Percentiles rank a stretch among this genome's conserved stretches.
Conservation (phyloP, 2,888 invertebrate genomes). For the Smittia sp. region DNA sequence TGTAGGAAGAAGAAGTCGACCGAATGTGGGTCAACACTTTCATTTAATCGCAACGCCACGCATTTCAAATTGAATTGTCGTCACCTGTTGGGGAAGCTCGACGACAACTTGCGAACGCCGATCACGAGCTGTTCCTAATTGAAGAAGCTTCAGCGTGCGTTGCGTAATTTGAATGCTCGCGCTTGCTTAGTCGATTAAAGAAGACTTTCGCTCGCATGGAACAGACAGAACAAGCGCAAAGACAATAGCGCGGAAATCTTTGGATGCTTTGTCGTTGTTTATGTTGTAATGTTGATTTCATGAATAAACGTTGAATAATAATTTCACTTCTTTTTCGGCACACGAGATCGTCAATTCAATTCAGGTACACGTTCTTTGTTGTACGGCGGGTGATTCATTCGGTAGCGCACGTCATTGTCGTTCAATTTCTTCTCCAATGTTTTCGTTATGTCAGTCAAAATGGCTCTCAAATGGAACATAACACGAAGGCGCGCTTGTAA, state of each 20-base stretch:
- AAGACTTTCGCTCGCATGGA: not conserved
- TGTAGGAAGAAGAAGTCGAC: not conserved
- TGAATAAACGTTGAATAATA: slow-evolving; percentile 17
- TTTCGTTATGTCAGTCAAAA: not conserved
- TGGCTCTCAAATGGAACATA: slow-evolving; percentile 23
- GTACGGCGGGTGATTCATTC: slow-evolving; percentile 12
- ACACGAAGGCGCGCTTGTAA: not conserved
- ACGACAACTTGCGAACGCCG: not conserved
- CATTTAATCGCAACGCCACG: slow-evolving; percentile 31
- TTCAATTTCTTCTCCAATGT: not conserved
- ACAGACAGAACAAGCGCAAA: not conserved
- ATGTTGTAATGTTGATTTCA: slow-evolving; percentile 13
- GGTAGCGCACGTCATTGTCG: not conserved
- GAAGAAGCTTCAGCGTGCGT: not conserved
- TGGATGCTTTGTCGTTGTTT: not conserved
- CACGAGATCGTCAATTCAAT: not conserved
- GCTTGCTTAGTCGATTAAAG: not conserved
- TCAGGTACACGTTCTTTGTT: not conserved
- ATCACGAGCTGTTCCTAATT: not conserved
- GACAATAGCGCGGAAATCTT: not conserved
- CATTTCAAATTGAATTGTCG: slow-evolving; percentile 22
- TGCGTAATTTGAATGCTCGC: slow-evolving; percentile 28
- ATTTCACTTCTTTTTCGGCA: slow-evolving; percentile 11
- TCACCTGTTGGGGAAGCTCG: not conserved
- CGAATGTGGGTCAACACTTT: slow-evolving; percentile 26